Evolutionary conservation across 2,888 invertebrate genomes (phyloP).

Genomic region (Candidula unifasciata): DNA sequence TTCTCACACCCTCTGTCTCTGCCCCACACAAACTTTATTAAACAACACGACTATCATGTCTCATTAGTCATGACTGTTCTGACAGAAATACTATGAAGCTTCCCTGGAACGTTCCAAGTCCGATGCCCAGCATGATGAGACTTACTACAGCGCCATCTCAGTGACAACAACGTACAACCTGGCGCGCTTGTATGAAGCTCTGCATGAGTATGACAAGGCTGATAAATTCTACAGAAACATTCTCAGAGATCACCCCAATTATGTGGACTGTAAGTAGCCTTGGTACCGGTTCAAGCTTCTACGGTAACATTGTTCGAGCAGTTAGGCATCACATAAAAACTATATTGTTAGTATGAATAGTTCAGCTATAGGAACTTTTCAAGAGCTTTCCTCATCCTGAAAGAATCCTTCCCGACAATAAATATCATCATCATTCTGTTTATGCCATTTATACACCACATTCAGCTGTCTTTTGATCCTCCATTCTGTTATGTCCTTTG

Average conservation of each 20-base stretch:
- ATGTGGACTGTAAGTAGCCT: constrained; percentile 88
- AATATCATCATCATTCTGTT: too few relatives aligned
- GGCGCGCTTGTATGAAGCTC: constrained; percentile 93
- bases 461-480: too few relatives aligned
- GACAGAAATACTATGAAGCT: constrained; percentile 84
- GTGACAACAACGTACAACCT: constrained; percentile 98
- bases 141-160: constrained; percentile 96
- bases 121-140: constrained; percentile 89
- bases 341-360: too few relatives aligned
- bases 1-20: too few relatives aligned
- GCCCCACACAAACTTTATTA: too few relatives aligned
- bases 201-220: constrained; percentile 94
- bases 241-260: constrained; percentile 97
- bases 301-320: too few relatives aligned
- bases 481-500: too few relatives aligned
- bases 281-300: not conserved
- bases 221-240: constrained; percentile 98
- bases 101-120: constrained; percentile 89
- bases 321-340: too few relatives aligned
- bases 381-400: too few relatives aligned
- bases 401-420: too few relatives aligned
- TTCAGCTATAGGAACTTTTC: too few relatives aligned
- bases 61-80: constrained; percentile 15
- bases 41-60: not conserved
- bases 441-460: too few relatives aligned